Evolutionary conservation across 2,113 vertebrate species (phyloP), one percentile per base, ranked within the genome.

Genomic region (Phalacrocorax carbo): DNA sequence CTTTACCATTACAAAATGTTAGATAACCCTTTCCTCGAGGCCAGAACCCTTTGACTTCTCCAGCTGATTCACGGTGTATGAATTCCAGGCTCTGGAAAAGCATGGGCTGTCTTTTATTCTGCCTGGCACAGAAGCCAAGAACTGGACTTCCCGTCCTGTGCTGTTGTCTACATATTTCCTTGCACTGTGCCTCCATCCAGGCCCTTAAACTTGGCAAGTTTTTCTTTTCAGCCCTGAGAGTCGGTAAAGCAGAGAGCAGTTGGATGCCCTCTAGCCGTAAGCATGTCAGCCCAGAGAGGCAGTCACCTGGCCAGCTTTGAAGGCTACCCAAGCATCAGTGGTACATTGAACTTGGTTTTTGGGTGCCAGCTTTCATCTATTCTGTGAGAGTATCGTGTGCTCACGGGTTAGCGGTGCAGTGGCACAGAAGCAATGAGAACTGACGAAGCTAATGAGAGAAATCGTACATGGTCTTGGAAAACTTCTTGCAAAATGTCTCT

Each of bases 51-150:
- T 90, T 94, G 86, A 82, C 86, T 95, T 62, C 27, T 66, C n/a
- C 54, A 85, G 11, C 21, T 17, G 54, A 82, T 90, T 86, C 29
- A 10, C 16, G 9, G 15, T 66, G 54, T 52, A 51, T 83, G 71
- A 87, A 91, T 85, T 95, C 76, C 70, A 86, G 78, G 21, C 46
- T 89, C 86, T 77, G 81, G 65, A 93, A 94, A 51, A 87, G 72
- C n/a, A 22, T 13, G 52, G 40, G 22, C 38, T 66, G 54, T 68
- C 69, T 91, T 95, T 94, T 68, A 66, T 94, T 54, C 60, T 78
- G 32, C 32, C 68, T 83, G 60, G 26, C 20, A 77, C 21, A 7
- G 58, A 66, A 70, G 84, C 85, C 69, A 85, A 48, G 69, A 84
- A 71, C 75, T 54, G 65, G 71, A 42, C 54, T 85, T 93, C 55